Conservation (phyloP, 2,113 vertebrate genomes). For the Lepus americanus region DNA sequence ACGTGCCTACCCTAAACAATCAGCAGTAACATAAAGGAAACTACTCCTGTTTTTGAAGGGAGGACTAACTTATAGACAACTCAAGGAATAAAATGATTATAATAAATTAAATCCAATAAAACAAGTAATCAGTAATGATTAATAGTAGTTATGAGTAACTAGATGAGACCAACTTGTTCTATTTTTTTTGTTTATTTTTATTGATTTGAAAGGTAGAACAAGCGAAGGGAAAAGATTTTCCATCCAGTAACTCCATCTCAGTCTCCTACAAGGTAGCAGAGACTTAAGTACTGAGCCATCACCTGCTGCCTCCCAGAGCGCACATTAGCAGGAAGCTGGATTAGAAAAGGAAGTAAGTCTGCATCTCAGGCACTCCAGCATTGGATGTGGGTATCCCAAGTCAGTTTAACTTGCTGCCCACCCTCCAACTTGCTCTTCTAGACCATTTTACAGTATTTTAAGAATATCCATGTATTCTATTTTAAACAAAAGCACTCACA, state of each 20-base stretch:
- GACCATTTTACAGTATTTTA: constrained; percentile 22
- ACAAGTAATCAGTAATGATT: constrained; percentile 6
- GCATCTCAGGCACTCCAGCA: too few species aligned
- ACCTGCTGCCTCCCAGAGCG: too few species aligned
- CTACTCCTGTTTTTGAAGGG: constrained; percentile 18
- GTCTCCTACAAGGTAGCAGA: too few species aligned
- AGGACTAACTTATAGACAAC: not conserved
- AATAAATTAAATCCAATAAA: constrained; percentile 22
- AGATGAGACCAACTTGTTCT: not conserved
- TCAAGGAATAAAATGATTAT: constrained; percentile 22
- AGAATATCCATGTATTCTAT: not conserved
- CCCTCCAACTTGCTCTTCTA: constrained; percentile 9
- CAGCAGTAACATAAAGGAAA: constrained; percentile 14
- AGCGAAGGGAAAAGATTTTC: too few species aligned
- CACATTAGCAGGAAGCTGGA: too few species aligned
- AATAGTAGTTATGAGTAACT: constrained; percentile 5
- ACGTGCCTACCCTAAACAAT: not conserved
- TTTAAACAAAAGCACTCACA: constrained; percentile 27
- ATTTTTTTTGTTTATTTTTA: not conserved
- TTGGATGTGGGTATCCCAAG: too few species aligned
- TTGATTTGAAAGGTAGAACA: too few species aligned
- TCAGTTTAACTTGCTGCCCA: too few species aligned
- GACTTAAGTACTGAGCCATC: too few species aligned
- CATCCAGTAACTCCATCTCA: too few species aligned
- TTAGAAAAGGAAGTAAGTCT: too few species aligned